Conservation (phyloP, 1,140 invertebrate species). For the Vanessa atalanta region DNA sequence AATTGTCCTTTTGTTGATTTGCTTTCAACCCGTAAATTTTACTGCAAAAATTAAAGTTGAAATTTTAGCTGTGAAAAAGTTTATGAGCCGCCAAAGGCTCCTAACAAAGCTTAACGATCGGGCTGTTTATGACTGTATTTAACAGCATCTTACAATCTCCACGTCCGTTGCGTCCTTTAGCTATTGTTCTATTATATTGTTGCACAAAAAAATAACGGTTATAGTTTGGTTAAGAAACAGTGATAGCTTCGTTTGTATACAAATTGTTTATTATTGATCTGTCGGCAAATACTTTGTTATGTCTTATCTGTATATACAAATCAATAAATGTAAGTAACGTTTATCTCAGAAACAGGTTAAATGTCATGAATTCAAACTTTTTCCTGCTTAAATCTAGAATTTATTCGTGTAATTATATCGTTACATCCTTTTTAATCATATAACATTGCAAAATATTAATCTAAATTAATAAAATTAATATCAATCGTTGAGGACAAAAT, state of each 20-base stretch:
- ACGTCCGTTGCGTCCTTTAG: conserved; percentile 41
- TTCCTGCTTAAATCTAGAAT: too few species aligned
- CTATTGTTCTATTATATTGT: conserved; percentile 42
- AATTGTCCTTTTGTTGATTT: conserved; percentile 60
- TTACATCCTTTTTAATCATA: too few species aligned
- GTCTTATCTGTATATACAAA: neutral
- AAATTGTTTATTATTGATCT: conserved; percentile 6
- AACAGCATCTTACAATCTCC: conserved; percentile 55
- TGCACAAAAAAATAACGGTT: conserved; percentile 57
- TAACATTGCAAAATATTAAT: too few species aligned
- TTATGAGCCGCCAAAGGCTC: conserved; percentile 68
- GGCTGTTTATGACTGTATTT: conserved; percentile 63
- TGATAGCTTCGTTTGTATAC: conserved; percentile 39
- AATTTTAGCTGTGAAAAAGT: conserved; percentile 52
- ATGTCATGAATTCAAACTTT: too few species aligned
- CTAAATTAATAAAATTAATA: too few species aligned
- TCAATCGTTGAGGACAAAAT: too few species aligned
- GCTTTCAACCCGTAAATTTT: conserved; percentile 62
- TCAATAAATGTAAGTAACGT: neutral
- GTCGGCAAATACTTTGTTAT: conserved; percentile 2
- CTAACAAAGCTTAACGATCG: conserved; percentile 65
- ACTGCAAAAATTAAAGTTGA: conserved; percentile 48
- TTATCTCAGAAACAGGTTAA: too few species aligned
- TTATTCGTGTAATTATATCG: too few species aligned
- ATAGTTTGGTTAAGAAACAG: conserved; percentile 41